Percentiles rank a stretch among this genome's conserved stretches.
These are phyloP conservation scores for Punctoribates punctum DNA, from an alignment of 2,888 invertebrate genomes.

Conservation along the genomic window DNA sequence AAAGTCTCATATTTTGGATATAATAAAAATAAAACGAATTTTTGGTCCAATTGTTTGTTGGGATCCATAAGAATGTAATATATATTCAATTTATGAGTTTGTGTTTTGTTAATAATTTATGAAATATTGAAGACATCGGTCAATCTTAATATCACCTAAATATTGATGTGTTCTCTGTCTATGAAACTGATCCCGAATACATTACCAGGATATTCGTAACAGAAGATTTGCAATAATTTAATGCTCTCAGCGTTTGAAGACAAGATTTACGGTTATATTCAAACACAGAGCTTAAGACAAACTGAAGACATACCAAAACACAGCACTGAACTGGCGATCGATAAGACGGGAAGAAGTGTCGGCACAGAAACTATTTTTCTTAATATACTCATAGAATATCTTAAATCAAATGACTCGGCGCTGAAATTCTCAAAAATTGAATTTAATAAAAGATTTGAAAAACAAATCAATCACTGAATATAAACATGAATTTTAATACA, in stretches of 20 bases:
- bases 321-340: neutral
- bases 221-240: neutral
- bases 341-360: slow-evolving; percentile 5
- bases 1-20: no score
- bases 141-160: slow-evolving; percentile 7
- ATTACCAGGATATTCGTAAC: neutral
- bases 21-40: no score
- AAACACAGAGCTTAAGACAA: neutral
- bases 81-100: neutral
- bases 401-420: neutral
- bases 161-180: neutral
- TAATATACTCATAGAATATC: neutral
- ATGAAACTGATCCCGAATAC: neutral
- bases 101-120: neutral
- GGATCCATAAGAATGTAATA: no score
- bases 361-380: slow-evolving; percentile 16
- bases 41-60: no score
- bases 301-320: neutral
- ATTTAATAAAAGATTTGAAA: neutral
- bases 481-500: no score
- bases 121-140: neutral
- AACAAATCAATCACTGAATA: neutral
- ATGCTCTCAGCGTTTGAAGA: neutral
- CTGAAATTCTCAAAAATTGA: neutral
- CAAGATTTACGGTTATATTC: slow-evolving; percentile 4